Percentiles rank a stretch among this genome's conserved stretches.
These are phyloP conservation scores for Larimichthys polyactis DNA, from an alignment of 2,113 vertebrate genomes.

Conservation along the genomic window DNA sequence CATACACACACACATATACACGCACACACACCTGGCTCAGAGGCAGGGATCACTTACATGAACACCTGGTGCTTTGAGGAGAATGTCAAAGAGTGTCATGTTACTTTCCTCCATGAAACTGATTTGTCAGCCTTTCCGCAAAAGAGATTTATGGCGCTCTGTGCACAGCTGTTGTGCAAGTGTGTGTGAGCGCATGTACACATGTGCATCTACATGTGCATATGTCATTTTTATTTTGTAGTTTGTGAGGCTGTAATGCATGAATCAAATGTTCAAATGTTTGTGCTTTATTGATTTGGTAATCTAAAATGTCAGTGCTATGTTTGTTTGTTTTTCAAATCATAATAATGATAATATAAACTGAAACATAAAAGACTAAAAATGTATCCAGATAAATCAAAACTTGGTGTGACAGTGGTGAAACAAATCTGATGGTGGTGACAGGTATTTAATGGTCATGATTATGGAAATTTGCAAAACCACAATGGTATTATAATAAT, in stretches of 20 bases:
- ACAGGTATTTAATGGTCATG: constrained; percentile 27
- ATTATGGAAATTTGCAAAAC: constrained; percentile 40
- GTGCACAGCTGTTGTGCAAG: constrained; percentile 46
- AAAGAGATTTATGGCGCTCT: constrained; percentile 57
- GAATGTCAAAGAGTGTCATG: constrained; percentile 59
- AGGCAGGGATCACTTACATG: constrained; percentile 65
- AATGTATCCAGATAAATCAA: constrained; percentile 6
- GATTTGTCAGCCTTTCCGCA: constrained; percentile 74
- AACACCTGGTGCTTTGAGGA: constrained; percentile 72
- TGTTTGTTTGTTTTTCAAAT: neutral
- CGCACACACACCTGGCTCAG: constrained; percentile 60
- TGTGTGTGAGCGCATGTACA: constrained; percentile 33
- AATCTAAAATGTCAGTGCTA: neutral
- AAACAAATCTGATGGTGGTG: constrained; percentile 24
- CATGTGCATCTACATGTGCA: constrained; percentile 20
- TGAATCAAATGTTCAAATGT: neutral
- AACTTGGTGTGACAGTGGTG: constrained; percentile 1
- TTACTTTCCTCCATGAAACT: constrained; percentile 70
- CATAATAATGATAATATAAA: neutral
- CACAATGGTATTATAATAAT: constrained; percentile 22
- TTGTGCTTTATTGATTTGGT: neutral
- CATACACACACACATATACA: constrained; percentile 43
- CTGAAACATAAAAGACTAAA: neutral
- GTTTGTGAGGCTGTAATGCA: constrained; percentile 2
- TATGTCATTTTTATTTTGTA: constrained; percentile 17